phyloP scores from a whole-genome alignment of 2,888 invertebrate genomes.

The Melitaea athalia region DNA sequence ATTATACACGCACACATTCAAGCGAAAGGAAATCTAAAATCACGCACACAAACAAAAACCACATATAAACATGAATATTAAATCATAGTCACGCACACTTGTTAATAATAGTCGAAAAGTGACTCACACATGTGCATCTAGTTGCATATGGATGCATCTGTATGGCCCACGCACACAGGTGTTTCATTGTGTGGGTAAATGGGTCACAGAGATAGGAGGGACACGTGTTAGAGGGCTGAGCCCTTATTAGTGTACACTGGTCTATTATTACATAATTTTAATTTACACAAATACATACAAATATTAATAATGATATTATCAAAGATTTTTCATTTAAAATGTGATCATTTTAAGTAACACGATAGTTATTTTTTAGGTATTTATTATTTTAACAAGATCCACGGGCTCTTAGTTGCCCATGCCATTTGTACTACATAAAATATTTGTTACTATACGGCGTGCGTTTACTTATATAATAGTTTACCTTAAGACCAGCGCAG shows the following conservation, averaged over 20 bases:
- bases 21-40: conserved; percentile 41
- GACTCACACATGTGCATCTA: conserved; percentile 51
- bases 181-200: conserved; percentile 66
- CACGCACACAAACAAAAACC: conserved; percentile 33
- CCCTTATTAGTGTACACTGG: conserved; percentile 59
- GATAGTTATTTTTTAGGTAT: too few species aligned
- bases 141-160: conserved; percentile 7
- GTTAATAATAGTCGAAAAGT: conserved; percentile 37
- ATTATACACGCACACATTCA: conserved; percentile 19
- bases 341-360: too few species aligned
- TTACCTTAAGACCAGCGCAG: too few species aligned
- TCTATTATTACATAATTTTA: conserved; percentile 38
- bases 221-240: conserved; percentile 78
- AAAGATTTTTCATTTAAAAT: too few species aligned
- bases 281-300: neutral
- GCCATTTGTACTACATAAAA: too few species aligned
- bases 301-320: too few species aligned
- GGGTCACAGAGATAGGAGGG: conserved; percentile 78
- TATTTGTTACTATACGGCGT: too few species aligned
- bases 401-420: too few species aligned
- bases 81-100: conserved; percentile 36
- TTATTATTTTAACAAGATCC: too few species aligned
- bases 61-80: conserved; percentile 9
- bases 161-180: conserved; percentile 38
- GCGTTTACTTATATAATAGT: too few species aligned